Conservation (phyloP, 2,888 invertebrate species). For the Pardosa pseudoannulata region DNA sequence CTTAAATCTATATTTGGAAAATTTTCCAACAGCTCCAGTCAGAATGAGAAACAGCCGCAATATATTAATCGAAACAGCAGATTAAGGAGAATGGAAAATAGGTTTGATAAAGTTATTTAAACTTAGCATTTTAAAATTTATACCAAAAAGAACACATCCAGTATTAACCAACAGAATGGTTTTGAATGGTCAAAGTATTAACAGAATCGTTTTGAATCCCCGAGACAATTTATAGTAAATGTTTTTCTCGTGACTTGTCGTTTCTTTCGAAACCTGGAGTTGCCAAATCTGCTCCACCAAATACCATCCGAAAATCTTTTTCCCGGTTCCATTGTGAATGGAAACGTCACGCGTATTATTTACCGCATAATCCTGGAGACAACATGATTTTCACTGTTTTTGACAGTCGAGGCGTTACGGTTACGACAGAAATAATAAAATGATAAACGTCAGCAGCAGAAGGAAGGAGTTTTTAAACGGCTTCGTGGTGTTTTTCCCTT, state of each 20-base stretch:
- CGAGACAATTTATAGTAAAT: no score
- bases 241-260: background rate
- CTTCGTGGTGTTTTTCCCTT: constrained; percentile 36
- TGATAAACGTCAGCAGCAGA: constrained; percentile 44
- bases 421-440: constrained; percentile 66
- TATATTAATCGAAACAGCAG: no score
- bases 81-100: no score
- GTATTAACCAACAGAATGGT: no score
- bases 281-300: constrained; percentile 9
- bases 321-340: constrained; percentile 42
- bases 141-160: no score
- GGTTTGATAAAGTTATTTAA: no score
- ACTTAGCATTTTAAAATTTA: no score
- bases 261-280: background rate
- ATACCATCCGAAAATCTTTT: constrained; percentile 6
- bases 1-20: no score
- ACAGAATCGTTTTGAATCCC: no score
- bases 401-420: constrained; percentile 48
- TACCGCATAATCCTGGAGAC: constrained; percentile 49
- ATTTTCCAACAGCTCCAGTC: no score
- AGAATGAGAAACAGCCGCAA: no score
- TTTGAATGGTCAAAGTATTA: no score
- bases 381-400: constrained; percentile 59
- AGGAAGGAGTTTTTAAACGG: constrained; percentile 55
- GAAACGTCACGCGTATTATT: constrained; percentile 39